phyloP scores from a whole-genome alignment of 2,888 invertebrate genomes.

The Agriopis aurantiaria region DNA sequence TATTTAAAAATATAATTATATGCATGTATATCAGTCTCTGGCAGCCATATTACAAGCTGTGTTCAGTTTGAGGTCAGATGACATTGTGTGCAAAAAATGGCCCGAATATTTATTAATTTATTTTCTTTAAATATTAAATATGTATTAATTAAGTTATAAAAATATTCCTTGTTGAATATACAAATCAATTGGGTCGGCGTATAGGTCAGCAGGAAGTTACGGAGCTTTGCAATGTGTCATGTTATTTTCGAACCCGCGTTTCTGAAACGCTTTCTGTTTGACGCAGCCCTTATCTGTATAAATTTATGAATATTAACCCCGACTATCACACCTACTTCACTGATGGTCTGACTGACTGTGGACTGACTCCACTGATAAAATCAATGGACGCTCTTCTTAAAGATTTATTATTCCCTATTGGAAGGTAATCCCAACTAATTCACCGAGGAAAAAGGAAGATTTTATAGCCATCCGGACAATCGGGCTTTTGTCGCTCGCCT shows the following conservation, averaged over 20 bases:
- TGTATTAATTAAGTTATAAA: no score
- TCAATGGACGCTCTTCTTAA: slow-evolving; percentile 72
- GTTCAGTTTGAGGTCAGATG: no score
- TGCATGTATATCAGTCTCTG: no score
- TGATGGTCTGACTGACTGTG: neutral
- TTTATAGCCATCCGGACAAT: slow-evolving; percentile 79
- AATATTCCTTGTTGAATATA: no score
- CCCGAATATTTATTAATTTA: no score
- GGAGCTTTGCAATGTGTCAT: no score
- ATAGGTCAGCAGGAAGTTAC: no score
- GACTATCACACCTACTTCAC: slow-evolving; percentile 76
- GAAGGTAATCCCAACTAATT: slow-evolving; percentile 83
- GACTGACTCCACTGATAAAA: slow-evolving; percentile 53
- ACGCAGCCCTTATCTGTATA: slow-evolving; percentile 58
- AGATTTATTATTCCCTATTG: slow-evolving; percentile 84
- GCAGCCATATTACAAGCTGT: no score
- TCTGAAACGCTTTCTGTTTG: neutral
- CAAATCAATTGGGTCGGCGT: no score
- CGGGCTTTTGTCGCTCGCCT: slow-evolving; percentile 73
- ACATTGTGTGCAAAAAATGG: no score
- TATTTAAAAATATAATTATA: no score
- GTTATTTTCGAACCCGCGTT: neutral
- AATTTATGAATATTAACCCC: slow-evolving; percentile 81
- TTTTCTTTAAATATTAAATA: no score
- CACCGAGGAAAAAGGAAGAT: slow-evolving; percentile 80